phyloP scores from a whole-genome alignment of 2,888 invertebrate species.

The Agrypnus murinus region DNA sequence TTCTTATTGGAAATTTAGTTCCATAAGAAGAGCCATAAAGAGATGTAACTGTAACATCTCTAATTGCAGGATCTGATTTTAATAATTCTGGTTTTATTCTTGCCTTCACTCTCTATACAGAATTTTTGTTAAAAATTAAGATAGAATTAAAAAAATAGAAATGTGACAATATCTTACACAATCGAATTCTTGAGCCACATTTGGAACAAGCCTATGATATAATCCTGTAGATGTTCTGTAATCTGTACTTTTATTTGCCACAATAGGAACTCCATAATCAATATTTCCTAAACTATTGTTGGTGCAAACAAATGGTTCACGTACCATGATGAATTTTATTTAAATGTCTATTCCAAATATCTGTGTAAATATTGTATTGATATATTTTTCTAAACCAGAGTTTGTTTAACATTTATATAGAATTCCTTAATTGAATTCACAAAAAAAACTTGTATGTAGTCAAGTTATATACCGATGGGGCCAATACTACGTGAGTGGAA shows the following conservation, averaged over 20 bases:
- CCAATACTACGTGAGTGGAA: too few relatives aligned
- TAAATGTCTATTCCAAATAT: too few relatives aligned
- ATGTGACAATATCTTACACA: constrained; percentile 62
- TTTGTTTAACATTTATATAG: too few relatives aligned
- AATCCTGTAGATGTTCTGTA: constrained; percentile 64
- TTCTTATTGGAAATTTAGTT: constrained; percentile 55
- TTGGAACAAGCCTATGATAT: constrained; percentile 63
- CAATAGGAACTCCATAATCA: constrained; percentile 66
- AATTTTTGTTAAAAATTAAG: constrained; percentile 7
- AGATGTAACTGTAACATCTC: constrained; percentile 59
- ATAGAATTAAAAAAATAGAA: neutral
- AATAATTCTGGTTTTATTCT: constrained; percentile 59
- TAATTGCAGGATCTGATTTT: constrained; percentile 58
- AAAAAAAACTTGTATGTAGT: too few relatives aligned
- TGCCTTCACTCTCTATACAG: constrained; percentile 62
- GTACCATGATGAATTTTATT: constrained; percentile 40
- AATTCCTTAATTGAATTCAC: too few relatives aligned
- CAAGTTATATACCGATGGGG: too few relatives aligned
- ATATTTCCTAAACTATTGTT: constrained; percentile 62
- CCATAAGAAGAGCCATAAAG: constrained; percentile 55
- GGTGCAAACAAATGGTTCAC: constrained; percentile 60
- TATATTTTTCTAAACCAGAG: too few relatives aligned
- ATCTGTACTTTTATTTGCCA: constrained; percentile 65
- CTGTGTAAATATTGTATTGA: too few relatives aligned
- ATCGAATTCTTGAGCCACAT: constrained; percentile 65